Conservation (phyloP, 2,888 invertebrate genomes). For the Tipula confusa region DNA sequence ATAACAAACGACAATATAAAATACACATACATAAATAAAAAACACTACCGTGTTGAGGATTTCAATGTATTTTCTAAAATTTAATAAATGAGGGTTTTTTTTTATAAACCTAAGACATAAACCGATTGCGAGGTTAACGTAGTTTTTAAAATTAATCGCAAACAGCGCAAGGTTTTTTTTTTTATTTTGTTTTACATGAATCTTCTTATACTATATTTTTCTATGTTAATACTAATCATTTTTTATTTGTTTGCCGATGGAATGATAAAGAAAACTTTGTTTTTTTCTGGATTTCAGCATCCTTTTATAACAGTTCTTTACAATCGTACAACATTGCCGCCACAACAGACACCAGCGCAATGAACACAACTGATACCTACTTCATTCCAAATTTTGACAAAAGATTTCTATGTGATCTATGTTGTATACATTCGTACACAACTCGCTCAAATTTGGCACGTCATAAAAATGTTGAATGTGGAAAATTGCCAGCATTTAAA, state of each 20-base stretch:
- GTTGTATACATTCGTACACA: conserved; percentile 42
- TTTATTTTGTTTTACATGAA: too few relatives aligned
- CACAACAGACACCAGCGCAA: background rate
- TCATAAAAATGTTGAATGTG: conserved; percentile 52
- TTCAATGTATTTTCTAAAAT: too few relatives aligned
- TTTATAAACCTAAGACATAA: too few relatives aligned
- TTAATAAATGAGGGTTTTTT: too few relatives aligned
- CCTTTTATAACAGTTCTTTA: conserved; percentile 3
- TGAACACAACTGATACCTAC: background rate
- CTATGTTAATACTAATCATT: background rate
- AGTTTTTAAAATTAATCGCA: too few relatives aligned
- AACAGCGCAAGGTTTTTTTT: too few relatives aligned
- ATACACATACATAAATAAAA: too few relatives aligned
- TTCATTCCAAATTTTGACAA: background rate
- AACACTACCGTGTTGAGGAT: too few relatives aligned
- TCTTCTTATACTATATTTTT: too few relatives aligned
- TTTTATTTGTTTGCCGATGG: background rate
- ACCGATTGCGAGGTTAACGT: too few relatives aligned
- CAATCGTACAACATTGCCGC: background rate
- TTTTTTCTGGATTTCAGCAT: conserved; percentile 25
- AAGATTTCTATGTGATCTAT: conserved; percentile 35
- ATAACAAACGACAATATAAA: too few relatives aligned
- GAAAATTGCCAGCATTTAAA: conserved; percentile 50
- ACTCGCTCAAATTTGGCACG: conserved; percentile 48
- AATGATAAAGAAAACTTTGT: background rate